Base-by-base conservation (phyloP, 1,140 invertebrate genomes). In the Danaus plexippus region DNA sequence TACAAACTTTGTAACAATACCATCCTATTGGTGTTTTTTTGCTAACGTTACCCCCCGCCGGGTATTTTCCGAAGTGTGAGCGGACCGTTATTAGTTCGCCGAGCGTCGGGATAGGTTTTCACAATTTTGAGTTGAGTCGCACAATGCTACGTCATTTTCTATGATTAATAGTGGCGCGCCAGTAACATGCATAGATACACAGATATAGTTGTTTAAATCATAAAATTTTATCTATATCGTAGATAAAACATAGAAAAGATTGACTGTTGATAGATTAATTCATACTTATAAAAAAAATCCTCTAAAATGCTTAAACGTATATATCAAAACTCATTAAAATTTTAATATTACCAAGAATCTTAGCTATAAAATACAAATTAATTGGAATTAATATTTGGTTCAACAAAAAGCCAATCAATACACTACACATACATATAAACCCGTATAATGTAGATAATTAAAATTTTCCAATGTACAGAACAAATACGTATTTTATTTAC, bases 131-230 rank as follows among this genome's bases (percentile, higher is more conserved):
- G 72, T 74, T 65, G 59, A 77, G 71, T 78, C 78, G 73, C 70
- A 78, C 79, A 81, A 80, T 81, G 72, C 66, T 58, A 65, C 64
- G 76, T 81, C 79, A 84, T 82, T 82, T 85, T 82, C 81, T 83
- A 85, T 82, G 81, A 85, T 85, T 85, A 85, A 85, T 85, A 78
- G 79, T 73, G 72, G 63, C 71, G 75, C 74, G 77, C 73, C 72
- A 76, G 61, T 61, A 53, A 54, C 53, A 11, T 61, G 49, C 63
- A 59, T 66, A 54, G 52, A 65, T 61, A 66, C 63, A 66, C 3
- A 15, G 1, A 15, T 15, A 15, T 15, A 15, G 59, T 56, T 50
- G 57, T 62, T 66, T 62, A 66, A 62, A 60, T 62, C 41, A 50
- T 42, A 46, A 43, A 49, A 59, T 58, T 53, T 61, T 58, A 57